Base-by-base conservation (phyloP, 2,113 vertebrate genomes). In the Coturnix japonica region DNA sequence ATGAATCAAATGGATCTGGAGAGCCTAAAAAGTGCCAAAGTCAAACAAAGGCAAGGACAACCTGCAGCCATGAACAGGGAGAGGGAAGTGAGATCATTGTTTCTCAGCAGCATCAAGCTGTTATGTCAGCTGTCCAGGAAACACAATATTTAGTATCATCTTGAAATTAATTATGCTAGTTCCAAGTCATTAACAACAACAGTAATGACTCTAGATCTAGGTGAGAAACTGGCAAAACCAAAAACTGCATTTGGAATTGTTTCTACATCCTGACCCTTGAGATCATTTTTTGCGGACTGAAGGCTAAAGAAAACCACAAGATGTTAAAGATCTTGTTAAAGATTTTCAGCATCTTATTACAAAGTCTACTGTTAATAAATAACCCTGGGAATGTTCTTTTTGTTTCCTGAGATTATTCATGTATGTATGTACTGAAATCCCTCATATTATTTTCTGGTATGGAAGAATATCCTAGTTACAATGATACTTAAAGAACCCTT, bases 91-190 rank as follows among this genome's bases (percentile, higher is more conserved):
- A 96, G 95, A 59, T 96, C 95, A 95, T n/a, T 70, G 81, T 72
- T 92, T 81, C 86, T 91, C 87, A 92, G 89, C 81, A 96, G 94
- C 86, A 95, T 61, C 95, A 96, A 96, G 94, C 95, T 96, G 95
- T 93, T 81, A 93, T 88, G 74, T 96, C 95, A 95, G 93, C 95
- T 96, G 95, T 90, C 87, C 95, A 94, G 95, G 95, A 96, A 94
- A 94, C 81, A 75, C 44, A 85, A 61, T 80, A 76, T 80, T 39
- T 30, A 44, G 64, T 39, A 66, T 13, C 94, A 86, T 60, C 81
- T 75, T 93, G 87, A 79, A 79, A 93, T 92, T 31, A 44, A 81
- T 88, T 75, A 64, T 53, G 22, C 74, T 69, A n/a, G 53, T 75
- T 95, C 94, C 95, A 93, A 95, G 81, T 93, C 47, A 49, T 81